Evolutionary conservation across 1,140 invertebrate species (phyloP).

Genomic region (Chionoecetes opilio): DNA sequence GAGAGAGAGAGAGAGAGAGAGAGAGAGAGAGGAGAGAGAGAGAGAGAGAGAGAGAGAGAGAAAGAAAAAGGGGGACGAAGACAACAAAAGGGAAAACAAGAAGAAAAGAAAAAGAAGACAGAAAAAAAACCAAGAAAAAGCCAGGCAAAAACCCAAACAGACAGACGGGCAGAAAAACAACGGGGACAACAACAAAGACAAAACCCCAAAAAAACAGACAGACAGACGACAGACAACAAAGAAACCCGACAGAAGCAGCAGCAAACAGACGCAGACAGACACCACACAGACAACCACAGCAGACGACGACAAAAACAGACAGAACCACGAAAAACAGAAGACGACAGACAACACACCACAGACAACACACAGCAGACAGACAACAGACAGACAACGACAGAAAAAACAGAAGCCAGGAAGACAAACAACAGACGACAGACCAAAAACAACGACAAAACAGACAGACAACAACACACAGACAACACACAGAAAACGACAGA

Average conservation of each 20-base stretch:
- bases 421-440: background rate
- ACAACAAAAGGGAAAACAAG: background rate
- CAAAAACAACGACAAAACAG: background rate
- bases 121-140: too few species aligned
- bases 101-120: background rate
- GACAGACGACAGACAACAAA: too few species aligned
- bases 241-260: too few species aligned
- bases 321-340: background rate
- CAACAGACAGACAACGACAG: too few species aligned
- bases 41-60: background rate
- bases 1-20: too few species aligned
- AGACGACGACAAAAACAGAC: background rate
- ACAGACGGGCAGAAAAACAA: background rate
- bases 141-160: background rate
- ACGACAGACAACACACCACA: too few species aligned
- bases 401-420: background rate
- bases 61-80: background rate
- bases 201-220: too few species aligned
- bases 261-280: too few species aligned
- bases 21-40: background rate
- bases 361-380: too few species aligned
- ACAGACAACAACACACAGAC: conserved; percentile 52
- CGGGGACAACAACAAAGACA: background rate
- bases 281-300: too few species aligned
- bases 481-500: conserved; percentile 46